These are phyloP conservation scores for Entomobrya multifasciata DNA, from an alignment of 2,888 invertebrate species.

Conservation along the genomic window DNA sequence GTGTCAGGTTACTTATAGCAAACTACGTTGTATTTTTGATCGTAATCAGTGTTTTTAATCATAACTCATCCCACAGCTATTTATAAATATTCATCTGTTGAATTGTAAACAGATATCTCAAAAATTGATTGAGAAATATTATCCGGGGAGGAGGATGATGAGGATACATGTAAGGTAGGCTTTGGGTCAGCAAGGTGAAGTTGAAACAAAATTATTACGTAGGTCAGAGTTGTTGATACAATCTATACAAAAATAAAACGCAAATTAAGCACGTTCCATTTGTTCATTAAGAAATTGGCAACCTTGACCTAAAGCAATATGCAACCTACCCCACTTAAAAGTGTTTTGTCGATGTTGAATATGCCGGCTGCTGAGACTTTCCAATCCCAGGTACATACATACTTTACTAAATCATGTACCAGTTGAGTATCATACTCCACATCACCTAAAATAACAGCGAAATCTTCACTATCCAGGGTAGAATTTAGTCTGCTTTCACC, in stretches of 20 bases:
- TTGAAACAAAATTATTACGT: slow-evolving; percentile 60
- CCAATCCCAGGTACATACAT: slow-evolving; percentile 60
- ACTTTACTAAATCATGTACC: slow-evolving; percentile 61
- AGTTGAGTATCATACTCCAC: slow-evolving; percentile 55
- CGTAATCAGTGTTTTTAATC: too few species aligned
- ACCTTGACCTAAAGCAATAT: neutral
- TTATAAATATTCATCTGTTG: too few species aligned
- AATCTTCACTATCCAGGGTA: slow-evolving; percentile 54
- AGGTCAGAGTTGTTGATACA: slow-evolving; percentile 63
- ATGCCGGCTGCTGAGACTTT: slow-evolving; percentile 63
- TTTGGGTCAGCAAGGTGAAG: slow-evolving; percentile 42
- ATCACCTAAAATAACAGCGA: slow-evolving; percentile 26
- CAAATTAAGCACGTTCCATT: too few species aligned
- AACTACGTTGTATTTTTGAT: too few species aligned
- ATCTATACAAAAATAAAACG: too few species aligned
- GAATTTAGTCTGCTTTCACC: slow-evolving; percentile 18
- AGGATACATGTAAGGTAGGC: neutral
- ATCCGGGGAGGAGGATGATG: neutral
- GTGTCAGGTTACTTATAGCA: too few species aligned
- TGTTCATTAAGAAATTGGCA: neutral
- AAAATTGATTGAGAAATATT: neutral
- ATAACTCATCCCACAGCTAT: too few species aligned
- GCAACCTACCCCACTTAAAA: slow-evolving; percentile 48
- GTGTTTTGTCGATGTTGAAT: slow-evolving; percentile 54
- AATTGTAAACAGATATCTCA: too few species aligned